Percentiles rank a stretch among this genome's conserved stretches.
Conservation (phyloP, 2,888 invertebrate species). For the Corbicula japonica region DNA sequence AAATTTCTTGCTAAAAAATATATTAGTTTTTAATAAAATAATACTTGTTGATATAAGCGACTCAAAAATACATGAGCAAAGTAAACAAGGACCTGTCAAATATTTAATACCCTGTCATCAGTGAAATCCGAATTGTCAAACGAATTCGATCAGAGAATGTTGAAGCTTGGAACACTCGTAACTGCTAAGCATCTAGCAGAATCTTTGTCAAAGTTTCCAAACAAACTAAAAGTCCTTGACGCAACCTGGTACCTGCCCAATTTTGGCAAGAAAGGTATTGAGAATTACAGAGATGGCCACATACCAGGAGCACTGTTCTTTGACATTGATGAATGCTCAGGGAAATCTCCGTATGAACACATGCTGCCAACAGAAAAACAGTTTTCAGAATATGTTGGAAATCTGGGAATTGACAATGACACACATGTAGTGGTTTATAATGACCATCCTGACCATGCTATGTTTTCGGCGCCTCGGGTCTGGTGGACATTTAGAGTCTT, state of each 20-base stretch:
- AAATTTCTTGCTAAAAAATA: too few relatives aligned
- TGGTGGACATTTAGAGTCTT: constrained; percentile 84
- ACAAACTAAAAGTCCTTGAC: constrained; percentile 79
- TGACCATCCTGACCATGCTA: constrained; percentile 74
- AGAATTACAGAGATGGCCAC: constrained; percentile 79
- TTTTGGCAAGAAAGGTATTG: constrained; percentile 71
- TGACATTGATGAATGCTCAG: constrained; percentile 83
- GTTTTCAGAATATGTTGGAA: constrained; percentile 82
- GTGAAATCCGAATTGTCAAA: too few relatives aligned
- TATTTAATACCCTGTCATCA: not conserved
- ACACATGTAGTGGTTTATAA: constrained; percentile 84
- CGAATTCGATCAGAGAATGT: too few relatives aligned
- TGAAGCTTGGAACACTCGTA: constrained; percentile 60
- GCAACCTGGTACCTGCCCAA: constrained; percentile 82
- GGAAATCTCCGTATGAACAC: constrained; percentile 73
- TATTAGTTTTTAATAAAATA: too few relatives aligned
- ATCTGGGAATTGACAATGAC: constrained; percentile 80
- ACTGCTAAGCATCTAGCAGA: constrained; percentile 65
- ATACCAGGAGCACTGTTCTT: constrained; percentile 84
- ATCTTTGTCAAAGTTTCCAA: constrained; percentile 52
- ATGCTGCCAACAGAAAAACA: constrained; percentile 78
- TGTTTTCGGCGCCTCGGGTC: constrained; percentile 81
- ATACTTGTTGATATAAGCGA: too few relatives aligned
- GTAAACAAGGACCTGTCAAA: constrained; percentile 23
- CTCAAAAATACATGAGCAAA: too few relatives aligned